Evolutionary conservation across 2,113 vertebrate genomes (phyloP), one percentile per base, ranked within the genome.

Genomic region (Varanus salvator): DNA sequence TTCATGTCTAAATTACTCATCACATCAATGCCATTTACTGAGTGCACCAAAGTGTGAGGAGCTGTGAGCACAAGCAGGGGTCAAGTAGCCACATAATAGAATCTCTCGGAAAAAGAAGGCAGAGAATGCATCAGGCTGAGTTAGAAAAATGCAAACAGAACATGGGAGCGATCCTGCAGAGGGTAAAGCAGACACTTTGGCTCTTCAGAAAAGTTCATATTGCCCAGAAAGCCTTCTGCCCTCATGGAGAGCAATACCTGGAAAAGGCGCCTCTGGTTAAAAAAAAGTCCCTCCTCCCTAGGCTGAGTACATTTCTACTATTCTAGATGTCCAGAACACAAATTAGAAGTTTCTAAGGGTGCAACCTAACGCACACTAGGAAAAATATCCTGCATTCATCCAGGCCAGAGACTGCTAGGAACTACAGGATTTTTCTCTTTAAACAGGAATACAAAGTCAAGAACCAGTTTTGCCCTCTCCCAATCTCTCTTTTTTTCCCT

Each of bases 71-170:
- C 25, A 52, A 66, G 23, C 0, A 17, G 85, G 34, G 64, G 25
- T 1, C 57, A 84, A 78, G n/a, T 4, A 80, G 69, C 29, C 84
- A 64, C 17, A 23, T 44, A 84, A 76, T 81, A 50, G 80, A 50
- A 23, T 21, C 68, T 88, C 75, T 86, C 0, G 8, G 34, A 76
- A 50, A 64, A 81, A 14, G 84, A 78, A 76, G 29, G 74, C 15
- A 80, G 72, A 1, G 82, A 80, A 88, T 48, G 29, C 85, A 27
- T 48, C 87, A 83, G 14, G 89, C 86, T 48, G 34, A 25, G 74
- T 91, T 74, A 25, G 27, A 38, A 25, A 38, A 52, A 60, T 9
- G 31, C 52, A 8, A 31, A 0, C n/a, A 86, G 8, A 52, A 12
- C 27, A 21, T 5, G 34, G 44, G 31, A 84, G 38, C 57, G 78